phyloP scores from a whole-genome alignment of 2,113 vertebrate genomes.

The Paratilapia polleni region DNA sequence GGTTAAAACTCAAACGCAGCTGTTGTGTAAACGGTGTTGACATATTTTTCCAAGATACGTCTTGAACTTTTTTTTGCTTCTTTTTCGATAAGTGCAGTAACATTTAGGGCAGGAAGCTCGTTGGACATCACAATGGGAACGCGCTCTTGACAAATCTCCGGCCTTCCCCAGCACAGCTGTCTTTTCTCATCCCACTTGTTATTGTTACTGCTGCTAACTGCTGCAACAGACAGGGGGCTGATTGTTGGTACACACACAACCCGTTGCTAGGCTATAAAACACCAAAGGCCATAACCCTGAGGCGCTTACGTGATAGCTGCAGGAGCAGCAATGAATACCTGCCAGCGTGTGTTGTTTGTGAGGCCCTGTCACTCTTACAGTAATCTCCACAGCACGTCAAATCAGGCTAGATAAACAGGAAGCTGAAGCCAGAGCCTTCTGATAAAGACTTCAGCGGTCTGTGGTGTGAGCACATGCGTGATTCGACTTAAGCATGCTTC shows the following conservation, averaged over 20 bases:
- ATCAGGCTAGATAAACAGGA: constrained; percentile 25
- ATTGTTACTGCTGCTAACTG: constrained; percentile 54
- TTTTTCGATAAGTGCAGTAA: not conserved
- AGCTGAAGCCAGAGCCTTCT: not conserved
- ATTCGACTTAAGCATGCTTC: not conserved
- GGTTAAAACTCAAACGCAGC: not conserved
- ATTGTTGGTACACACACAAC: constrained; percentile 70
- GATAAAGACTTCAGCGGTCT: constrained; percentile 16
- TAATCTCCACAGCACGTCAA: constrained; percentile 27
- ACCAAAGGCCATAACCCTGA: constrained; percentile 50
- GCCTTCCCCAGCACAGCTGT: constrained; percentile 67
- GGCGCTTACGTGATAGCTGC: constrained; percentile 30
- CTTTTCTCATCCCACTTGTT: constrained; percentile 62
- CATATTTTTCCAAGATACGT: not conserved
- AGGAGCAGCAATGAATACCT: constrained; percentile 10
- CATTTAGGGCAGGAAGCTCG: constrained; percentile 22
- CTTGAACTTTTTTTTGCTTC: not conserved
- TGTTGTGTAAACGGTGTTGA: not conserved
- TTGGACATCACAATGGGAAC: constrained; percentile 18
- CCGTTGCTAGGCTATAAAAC: constrained; percentile 73
- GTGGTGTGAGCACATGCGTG: not conserved
- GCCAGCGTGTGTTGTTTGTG: not conserved
- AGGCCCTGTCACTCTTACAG: not conserved
- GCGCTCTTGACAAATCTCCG: constrained; percentile 19
- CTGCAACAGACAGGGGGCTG: constrained; percentile 12